Conservation (phyloP, 2,888 invertebrate species). For the Crocallis elinguaria region DNA sequence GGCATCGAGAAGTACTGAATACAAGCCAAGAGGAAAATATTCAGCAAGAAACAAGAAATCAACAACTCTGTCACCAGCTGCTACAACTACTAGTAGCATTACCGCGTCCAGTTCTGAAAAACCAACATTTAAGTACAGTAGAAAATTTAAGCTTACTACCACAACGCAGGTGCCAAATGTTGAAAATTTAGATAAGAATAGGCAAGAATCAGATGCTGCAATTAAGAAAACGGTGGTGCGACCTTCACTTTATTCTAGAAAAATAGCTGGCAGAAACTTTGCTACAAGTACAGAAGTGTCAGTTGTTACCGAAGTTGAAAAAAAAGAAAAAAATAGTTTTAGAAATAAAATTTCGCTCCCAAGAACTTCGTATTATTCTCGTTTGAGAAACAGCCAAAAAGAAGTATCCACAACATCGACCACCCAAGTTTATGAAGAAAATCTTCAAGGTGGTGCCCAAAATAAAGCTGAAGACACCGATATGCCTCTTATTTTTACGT, state of each 20-base stretch:
- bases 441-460: constrained; percentile 39
- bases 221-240: constrained; percentile 60
- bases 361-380: constrained; percentile 70
- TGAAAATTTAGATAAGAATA: constrained; percentile 49
- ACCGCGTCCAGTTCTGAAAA: constrained; percentile 50
- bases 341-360: constrained; percentile 57
- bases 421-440: constrained; percentile 39
- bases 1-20: constrained; percentile 52
- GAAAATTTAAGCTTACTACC: constrained; percentile 68
- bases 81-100: constrained; percentile 42
- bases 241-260: constrained; percentile 62
- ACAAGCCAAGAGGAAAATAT: constrained; percentile 61
- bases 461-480: constrained; percentile 61
- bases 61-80: constrained; percentile 46
- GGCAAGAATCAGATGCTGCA: constrained; percentile 46
- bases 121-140: constrained; percentile 62
- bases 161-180: constrained; percentile 52
- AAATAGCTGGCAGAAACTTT: constrained; percentile 48
- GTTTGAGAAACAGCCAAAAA: constrained; percentile 55
- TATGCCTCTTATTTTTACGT: constrained; percentile 65
- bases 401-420: constrained; percentile 38
- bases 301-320: constrained; percentile 38
- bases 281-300: constrained; percentile 49
- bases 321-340: constrained; percentile 38
- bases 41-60: constrained; percentile 61